These are phyloP conservation scores for Chrysogorgia sp. DNA, from an alignment of 92 coral and sea anemone species.

Conservation along the genomic window DNA sequence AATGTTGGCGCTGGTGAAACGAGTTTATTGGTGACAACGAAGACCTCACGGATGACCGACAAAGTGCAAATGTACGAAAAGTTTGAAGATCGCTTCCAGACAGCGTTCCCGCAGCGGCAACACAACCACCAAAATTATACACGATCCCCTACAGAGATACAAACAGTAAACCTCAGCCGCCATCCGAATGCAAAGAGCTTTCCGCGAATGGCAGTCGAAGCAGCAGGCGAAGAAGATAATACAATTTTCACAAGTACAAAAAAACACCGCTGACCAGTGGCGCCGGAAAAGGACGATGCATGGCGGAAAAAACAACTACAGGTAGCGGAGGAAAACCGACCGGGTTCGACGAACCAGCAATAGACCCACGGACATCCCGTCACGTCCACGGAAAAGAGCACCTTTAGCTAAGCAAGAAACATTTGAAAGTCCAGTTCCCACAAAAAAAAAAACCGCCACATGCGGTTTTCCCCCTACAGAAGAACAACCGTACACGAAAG, in stretches of 20 bases:
- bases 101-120: slow-evolving; percentile 58
- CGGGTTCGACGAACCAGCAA: slow-evolving; percentile 12
- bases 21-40: slow-evolving; percentile 85
- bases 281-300: slow-evolving; percentile 65
- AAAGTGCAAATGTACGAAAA: slow-evolving; percentile 72
- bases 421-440: slow-evolving; percentile 4
- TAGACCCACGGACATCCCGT: slow-evolving; percentile 22
- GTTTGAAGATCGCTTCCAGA: slow-evolving; percentile 72
- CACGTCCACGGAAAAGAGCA: slow-evolving; percentile 34
- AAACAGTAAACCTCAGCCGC: slow-evolving; percentile 71
- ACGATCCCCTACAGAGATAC: slow-evolving; percentile 64
- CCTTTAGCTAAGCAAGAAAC: slow-evolving; percentile 13
- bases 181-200: slow-evolving; percentile 74
- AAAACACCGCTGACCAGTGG: slow-evolving; percentile 41
- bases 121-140: slow-evolving; percentile 61
- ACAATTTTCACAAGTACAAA: slow-evolving; percentile 1
- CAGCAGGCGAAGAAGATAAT: slow-evolving; percentile 61
- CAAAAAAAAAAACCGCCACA: slow-evolving; percentile 8
- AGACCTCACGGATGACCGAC: slow-evolving; percentile 78
- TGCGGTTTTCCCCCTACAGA: neutral
- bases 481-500: slow-evolving; percentile 18
- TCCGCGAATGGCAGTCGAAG: slow-evolving; percentile 71
- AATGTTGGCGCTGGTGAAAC: slow-evolving; percentile 80
- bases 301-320: slow-evolving; percentile 82
- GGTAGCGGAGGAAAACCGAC: slow-evolving; percentile 21